phyloP scores from a whole-genome alignment of 2,113 vertebrate genomes.

The Perca fluviatilis region DNA sequence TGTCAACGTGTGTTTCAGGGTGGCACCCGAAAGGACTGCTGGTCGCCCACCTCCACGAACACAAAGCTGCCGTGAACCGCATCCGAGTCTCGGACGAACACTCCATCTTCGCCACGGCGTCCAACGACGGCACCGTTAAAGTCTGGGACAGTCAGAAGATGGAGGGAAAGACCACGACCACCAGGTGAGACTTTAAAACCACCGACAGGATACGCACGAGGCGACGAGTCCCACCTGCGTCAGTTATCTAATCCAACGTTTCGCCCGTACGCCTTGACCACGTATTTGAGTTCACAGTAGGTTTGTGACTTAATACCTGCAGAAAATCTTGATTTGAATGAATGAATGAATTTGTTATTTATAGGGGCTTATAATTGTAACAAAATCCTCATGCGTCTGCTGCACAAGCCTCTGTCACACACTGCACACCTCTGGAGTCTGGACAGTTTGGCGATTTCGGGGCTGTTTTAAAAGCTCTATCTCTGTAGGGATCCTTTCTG shows the following conservation, averaged over 20 bases:
- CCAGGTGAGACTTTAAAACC: constrained; percentile 83
- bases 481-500: no score
- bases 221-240: background rate
- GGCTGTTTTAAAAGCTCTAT: no score
- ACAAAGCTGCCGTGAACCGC: constrained; percentile 95
- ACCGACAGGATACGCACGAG: no score
- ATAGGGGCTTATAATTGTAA: background rate
- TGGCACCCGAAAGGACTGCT: constrained; percentile 97
- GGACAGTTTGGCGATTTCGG: no score
- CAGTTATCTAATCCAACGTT: background rate
- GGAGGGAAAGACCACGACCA: constrained; percentile 99
- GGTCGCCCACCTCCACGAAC: constrained; percentile 98
- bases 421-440: no score
- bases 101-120: constrained; percentile 96
- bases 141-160: constrained; percentile 99
- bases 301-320: no score
- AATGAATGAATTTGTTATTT: background rate
- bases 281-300: no score
- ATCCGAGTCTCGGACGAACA: constrained; percentile 97
- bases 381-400: no score
- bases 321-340: no score
- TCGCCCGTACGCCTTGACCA: no score
- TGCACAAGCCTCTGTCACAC: no score
- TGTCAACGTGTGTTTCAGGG: constrained; percentile 78
- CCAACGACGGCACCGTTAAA: constrained; percentile 97